phyloP scores from a whole-genome alignment of 2,888 invertebrate species.

The Sarcophaga carnaria region DNA sequence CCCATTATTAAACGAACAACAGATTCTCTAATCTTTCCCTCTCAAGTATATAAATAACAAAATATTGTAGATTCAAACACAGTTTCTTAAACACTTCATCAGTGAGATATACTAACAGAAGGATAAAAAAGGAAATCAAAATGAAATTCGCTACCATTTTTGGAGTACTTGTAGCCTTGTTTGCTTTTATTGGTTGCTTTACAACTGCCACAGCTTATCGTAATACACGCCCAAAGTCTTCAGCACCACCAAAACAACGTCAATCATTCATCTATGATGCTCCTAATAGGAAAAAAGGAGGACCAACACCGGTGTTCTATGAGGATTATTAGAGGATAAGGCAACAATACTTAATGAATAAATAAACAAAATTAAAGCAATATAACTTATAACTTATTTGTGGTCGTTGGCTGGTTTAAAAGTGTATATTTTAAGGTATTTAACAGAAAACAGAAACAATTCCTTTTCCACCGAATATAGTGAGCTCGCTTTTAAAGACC shows the following conservation, averaged over 20 bases:
- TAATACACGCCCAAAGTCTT: conserved; percentile 39
- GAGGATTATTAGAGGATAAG: not conserved
- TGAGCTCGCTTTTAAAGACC: too few species aligned
- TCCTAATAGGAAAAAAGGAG: too few species aligned
- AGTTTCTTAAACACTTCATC: conserved; percentile 34
- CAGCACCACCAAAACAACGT: conserved; percentile 52
- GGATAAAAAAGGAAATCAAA: not conserved
- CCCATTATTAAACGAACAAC: conserved; percentile 5
- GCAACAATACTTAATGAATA: not conserved
- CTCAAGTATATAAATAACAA: conserved; percentile 20
- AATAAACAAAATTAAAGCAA: not conserved
- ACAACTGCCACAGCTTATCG: conserved; percentile 37
- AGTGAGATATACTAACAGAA: not conserved
- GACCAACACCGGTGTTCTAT: conserved; percentile 55
- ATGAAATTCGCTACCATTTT: conserved; percentile 48
- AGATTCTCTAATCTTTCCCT: not conserved
- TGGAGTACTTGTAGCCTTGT: conserved; percentile 18
- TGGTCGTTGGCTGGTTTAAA: too few species aligned
- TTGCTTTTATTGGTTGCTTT: conserved; percentile 49
- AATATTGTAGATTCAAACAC: conserved; percentile 3
- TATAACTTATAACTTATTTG: too few species aligned
- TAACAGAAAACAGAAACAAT: too few species aligned
- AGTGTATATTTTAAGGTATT: too few species aligned
- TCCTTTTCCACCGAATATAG: too few species aligned
- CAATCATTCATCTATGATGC: conserved; percentile 62